phyloP scores from a whole-genome alignment of 2,113 vertebrate genomes.

The Colinus virginianus region DNA sequence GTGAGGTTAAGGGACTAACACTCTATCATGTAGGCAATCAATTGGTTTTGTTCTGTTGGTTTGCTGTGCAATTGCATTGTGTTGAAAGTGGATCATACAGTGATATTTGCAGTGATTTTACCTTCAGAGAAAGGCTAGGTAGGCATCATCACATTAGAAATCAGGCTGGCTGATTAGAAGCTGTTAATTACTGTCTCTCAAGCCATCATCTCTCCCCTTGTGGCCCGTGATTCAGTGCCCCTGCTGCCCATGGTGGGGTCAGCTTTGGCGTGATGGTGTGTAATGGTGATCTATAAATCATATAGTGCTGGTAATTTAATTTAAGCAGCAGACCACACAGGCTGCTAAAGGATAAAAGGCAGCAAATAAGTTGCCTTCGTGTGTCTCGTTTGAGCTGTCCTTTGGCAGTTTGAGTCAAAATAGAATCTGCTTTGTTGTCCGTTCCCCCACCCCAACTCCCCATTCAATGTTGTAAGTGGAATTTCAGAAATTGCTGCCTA shows the following conservation, averaged over 20 bases:
- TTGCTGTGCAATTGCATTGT: neutral
- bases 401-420: neutral
- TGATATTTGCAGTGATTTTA: fast-evolving
- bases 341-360: neutral
- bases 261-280: neutral
- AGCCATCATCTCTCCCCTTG: neutral
- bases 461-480: neutral
- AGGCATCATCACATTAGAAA: neutral
- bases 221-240: neutral
- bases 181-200: neutral
- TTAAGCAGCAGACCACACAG: neutral
- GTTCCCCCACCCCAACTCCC: neutral
- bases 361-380: neutral
- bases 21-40: fast-evolving
- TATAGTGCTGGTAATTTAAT: neutral
- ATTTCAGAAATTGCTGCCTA: neutral
- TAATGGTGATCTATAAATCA: neutral
- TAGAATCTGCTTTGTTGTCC: neutral
- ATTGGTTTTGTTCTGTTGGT: neutral
- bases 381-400: neutral
- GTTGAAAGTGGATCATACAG: neutral
- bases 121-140: neutral
- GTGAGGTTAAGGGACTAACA: neutral
- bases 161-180: neutral
- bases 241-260: neutral